Base-by-base conservation (phyloP, 2,888 invertebrate species). In the Emmelina monodactyla region DNA sequence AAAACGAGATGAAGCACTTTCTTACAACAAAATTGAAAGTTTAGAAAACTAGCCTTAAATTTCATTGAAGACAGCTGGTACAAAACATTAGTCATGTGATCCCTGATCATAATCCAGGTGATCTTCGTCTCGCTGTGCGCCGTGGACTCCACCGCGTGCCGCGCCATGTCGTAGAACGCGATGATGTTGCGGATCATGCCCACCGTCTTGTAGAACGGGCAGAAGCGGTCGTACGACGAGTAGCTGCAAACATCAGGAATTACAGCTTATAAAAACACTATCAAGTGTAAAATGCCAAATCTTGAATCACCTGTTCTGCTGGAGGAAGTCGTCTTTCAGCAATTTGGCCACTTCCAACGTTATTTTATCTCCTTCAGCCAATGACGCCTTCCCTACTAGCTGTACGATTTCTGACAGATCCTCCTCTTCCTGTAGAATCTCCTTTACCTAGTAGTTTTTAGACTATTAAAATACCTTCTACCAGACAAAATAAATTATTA, bases 381-480 rank as follows among this genome's bases (percentile, higher is more conserved):
- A 84, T 0, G 97, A 97, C 16, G 96, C 97, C 82, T 99, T 99
- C 63, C 99, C 99, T 47, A 99, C 99, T 52, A 99, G 83, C 76
- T 99, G 99, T 55, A 99, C 99, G 75, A 99, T 99, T 88, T 99
- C 99, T 0, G 97, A 96, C 55, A 99, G 82, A 79, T 99, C 99
- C 79, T 99, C 99, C 75, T 99, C 99, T 71, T 99, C 98, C 73
- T 97, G 95, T 14, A 96, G 85, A 70, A 97, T 97, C 81, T 97
- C 95, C 83, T 90, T 91, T 14, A 85, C 85, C 80, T n/a, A n/a
- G n/a, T n/a, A n/a, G n/a, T n/a, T n/a, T n/a, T n/a, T n/a, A n/a
- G n/a, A n/a, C n/a, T n/a, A n/a, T n/a, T n/a, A n/a, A n/a, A n/a
- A n/a, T n/a, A n/a, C n/a, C n/a, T n/a, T n/a, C n/a, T n/a, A n/a